phyloP scores from a whole-genome alignment of 2,888 invertebrate species.

The Archaeoteleia sp. region DNA sequence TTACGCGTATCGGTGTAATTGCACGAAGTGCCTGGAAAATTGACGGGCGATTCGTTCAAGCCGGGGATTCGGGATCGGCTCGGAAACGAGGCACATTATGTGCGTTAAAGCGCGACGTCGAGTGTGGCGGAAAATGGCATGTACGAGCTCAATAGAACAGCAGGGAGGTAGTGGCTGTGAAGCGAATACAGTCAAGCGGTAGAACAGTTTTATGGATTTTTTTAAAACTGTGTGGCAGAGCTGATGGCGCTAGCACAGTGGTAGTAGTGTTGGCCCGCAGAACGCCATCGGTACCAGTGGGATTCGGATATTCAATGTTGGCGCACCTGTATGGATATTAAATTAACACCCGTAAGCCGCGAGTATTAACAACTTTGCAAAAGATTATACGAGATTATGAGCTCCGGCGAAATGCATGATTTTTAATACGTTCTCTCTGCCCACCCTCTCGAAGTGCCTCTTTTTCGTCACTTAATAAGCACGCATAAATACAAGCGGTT shows the following conservation, averaged over 20 bases:
- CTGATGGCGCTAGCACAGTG: conserved; percentile 23
- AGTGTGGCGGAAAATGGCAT: conserved; percentile 49
- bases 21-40: conserved; percentile 23
- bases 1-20: conserved; percentile 18
- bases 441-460: conserved; percentile 50
- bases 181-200: conserved; percentile 42
- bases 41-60: conserved; percentile 37
- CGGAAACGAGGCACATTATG: conserved; percentile 50
- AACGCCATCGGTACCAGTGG: conserved; percentile 63
- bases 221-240: conserved; percentile 68
- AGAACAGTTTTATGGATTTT: conserved; percentile 73
- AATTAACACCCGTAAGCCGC: conserved; percentile 75
- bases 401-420: conserved; percentile 75
- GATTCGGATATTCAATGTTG: conserved; percentile 75
- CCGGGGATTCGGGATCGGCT: conserved; percentile 41
- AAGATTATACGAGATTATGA: conserved; percentile 76
- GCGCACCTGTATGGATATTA: conserved; percentile 76
- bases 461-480: conserved; percentile 61
- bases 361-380: conserved; percentile 76
- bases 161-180: conserved; percentile 26
- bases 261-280: conserved; percentile 40
- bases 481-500: conserved; percentile 52
- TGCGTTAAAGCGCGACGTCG: conserved; percentile 48
- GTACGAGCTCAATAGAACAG: conserved; percentile 41
- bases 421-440: conserved; percentile 72